Conservation (phyloP, 2,797 vertebrate species). For the Craterocephalus amniculus region DNA sequence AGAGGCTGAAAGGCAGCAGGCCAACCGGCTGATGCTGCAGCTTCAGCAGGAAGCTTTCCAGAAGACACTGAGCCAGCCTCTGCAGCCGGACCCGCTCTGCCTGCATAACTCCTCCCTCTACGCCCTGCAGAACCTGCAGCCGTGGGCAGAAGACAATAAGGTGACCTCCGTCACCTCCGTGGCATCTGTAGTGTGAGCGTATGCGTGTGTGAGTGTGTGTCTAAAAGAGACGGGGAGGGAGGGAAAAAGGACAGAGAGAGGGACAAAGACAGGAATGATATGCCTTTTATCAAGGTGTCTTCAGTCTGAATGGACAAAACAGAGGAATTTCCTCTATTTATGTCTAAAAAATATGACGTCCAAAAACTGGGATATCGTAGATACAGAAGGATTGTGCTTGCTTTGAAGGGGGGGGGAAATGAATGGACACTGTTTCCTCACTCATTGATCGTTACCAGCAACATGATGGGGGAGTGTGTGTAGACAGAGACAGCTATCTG, state of each 20-base stretch:
- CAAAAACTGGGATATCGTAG: slow-evolving; percentile 57
- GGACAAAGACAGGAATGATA: slow-evolving; percentile 30
- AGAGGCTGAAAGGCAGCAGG: slow-evolving; percentile 95
- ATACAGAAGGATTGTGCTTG: slow-evolving; percentile 31
- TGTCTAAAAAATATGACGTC: slow-evolving; percentile 35
- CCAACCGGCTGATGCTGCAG: slow-evolving; percentile 95
- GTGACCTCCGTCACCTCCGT: slow-evolving; percentile 88
- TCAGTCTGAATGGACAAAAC: slow-evolving; percentile 51
- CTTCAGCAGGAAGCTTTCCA: slow-evolving; percentile 97
- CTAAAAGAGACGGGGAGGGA: slow-evolving; percentile 1
- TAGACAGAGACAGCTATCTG: slow-evolving; percentile 53
- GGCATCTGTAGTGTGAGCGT: slow-evolving; percentile 83
- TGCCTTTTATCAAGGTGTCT: slow-evolving; percentile 30
- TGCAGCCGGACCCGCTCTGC: slow-evolving; percentile 95
- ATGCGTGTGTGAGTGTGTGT: slow-evolving; percentile 34
- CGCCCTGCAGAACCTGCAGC: slow-evolving; percentile 98
- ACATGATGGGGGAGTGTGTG: slow-evolving; percentile 45
- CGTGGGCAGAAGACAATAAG: slow-evolving; percentile 97
- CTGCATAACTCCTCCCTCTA: slow-evolving; percentile 98
- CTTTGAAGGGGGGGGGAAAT: slow-evolving; percentile 29
- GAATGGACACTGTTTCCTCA: slow-evolving; percentile 57
- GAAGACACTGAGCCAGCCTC: slow-evolving; percentile 91
- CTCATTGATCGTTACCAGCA: slow-evolving; percentile 60
- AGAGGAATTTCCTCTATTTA: slow-evolving; percentile 42
- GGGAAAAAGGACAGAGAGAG: slow-evolving; percentile 21